Evolutionary conservation across 2,797 vertebrate genomes (phyloP), one percentile per base, ranked within the genome.

Genomic region (Lepidocolaptes lacrymiger): DNA sequence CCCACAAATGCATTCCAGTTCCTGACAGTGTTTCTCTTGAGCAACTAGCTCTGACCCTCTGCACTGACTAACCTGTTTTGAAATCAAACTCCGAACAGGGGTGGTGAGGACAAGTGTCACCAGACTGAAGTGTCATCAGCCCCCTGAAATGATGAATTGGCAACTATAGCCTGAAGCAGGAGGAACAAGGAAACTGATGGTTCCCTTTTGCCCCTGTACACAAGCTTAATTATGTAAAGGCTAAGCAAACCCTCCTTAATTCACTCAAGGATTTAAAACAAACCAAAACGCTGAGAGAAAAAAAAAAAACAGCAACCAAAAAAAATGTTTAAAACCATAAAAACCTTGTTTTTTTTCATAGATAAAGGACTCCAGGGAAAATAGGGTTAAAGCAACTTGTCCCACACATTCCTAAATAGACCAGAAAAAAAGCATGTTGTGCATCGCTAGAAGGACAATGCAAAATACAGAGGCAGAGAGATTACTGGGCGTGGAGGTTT

Each of bases 241-340:
- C 23, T 86, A 94, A 97, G 88, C 51, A 91, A 93, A 66, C 8
- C 22, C 69, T 86, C 83, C 85, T 75, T 72, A 93, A 83, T 41
- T 80, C 72, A 67, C 12, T 4, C 23, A 54, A 26, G 23, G 30
- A 73, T 58, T 74, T 12, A 30, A 77, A 67, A 77, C 14, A 88
- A 54, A 44, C 2, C 8, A 39, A 68, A 41, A 67, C 68, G 10
- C 10, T 59, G 44, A 30, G 43, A 24, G 12, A 32, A 68, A 69
- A 49, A 43, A 49, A 43, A 9, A 37, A 11, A 48, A 14, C 7
- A 19, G 6, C 12, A 20, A 28, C 17, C 41, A 22, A 62, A 39
- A 39, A 41, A 79, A 85, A 58, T 1, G 1, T 16, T 46, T 37
- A 66, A 79, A 61, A 48, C 21, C 34, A 59, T 17, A 21, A 67